phyloP scores from a whole-genome alignment of 1,140 invertebrate genomes.

The Drosophila ohnishii region DNA sequence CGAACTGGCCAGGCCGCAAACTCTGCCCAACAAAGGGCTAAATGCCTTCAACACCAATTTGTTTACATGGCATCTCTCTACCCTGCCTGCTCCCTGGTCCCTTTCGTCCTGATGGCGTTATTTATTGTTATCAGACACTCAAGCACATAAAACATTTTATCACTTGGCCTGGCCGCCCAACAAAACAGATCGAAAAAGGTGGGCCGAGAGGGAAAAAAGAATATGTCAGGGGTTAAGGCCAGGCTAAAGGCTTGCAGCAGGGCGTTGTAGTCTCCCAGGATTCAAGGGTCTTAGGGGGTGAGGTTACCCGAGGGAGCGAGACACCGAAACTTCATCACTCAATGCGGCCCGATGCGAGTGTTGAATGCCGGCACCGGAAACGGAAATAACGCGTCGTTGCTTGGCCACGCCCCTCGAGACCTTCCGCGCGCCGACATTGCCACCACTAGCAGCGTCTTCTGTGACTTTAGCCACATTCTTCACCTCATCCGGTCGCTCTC shows the following conservation, averaged over 20 bases:
- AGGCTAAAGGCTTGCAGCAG: slow-evolving; percentile 2
- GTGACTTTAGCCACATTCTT: slow-evolving; percentile 38
- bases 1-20: slow-evolving; percentile 52
- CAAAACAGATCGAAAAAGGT: slow-evolving; percentile 32
- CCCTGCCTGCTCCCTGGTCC: not conserved
- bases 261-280: not conserved
- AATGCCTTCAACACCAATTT: slow-evolving; percentile 75
- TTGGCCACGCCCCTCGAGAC: slow-evolving; percentile 2
- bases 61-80: slow-evolving; percentile 66
- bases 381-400: slow-evolving; percentile 77
- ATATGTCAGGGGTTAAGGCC: slow-evolving; percentile 58
- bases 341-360: slow-evolving; percentile 61
- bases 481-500: slow-evolving; percentile 32
- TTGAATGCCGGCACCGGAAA: slow-evolving; percentile 66
- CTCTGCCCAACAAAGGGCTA: slow-evolving; percentile 50
- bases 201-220: slow-evolving; percentile 28
- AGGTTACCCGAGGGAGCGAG: not conserved
- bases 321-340: slow-evolving; percentile 68
- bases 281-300: not conserved
- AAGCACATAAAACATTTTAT: slow-evolving; percentile 80
- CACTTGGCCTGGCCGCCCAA: slow-evolving; percentile 60
- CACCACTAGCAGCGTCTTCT: not conserved
- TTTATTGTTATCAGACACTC: slow-evolving; percentile 82
- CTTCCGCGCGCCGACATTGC: not conserved
- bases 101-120: slow-evolving; percentile 72